These are phyloP conservation scores for Drosophila pseudotakahashii DNA, from an alignment of 2,888 invertebrate genomes.

Conservation along the genomic window DNA sequence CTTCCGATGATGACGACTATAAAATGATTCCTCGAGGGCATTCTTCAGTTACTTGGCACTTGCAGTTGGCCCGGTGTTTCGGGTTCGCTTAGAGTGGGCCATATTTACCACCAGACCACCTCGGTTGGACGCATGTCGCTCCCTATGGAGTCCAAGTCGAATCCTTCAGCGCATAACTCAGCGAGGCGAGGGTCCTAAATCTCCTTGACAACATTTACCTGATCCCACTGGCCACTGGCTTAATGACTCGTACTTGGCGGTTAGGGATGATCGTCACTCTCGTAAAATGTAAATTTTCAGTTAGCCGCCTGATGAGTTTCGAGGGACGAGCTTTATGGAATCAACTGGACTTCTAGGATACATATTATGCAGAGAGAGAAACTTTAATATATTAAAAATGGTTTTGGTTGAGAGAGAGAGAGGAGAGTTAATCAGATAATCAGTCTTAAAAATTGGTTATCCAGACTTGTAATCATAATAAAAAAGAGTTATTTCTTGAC, in stretches of 20 bases:
- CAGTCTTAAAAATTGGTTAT: too few species aligned
- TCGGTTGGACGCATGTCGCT: slow-evolving; percentile 20
- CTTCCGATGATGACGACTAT: slow-evolving; percentile 75
- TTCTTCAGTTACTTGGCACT: slow-evolving; percentile 54
- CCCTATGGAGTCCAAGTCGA: slow-evolving; percentile 8
- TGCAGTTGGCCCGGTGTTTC: slow-evolving; percentile 19
- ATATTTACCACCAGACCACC: slow-evolving; percentile 30
- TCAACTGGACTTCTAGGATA: slow-evolving; percentile 14
- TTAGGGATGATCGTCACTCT: slow-evolving; percentile 60
- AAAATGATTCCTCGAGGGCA: slow-evolving; percentile 76
- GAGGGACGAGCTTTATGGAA: slow-evolving; percentile 32
- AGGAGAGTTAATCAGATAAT: too few species aligned
- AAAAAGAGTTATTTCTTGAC: too few species aligned
- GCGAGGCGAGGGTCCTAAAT: slow-evolving; percentile 49
- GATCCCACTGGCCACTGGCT: slow-evolving; percentile 42
- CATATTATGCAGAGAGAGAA: not conserved
- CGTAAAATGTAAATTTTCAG: slow-evolving; percentile 68
- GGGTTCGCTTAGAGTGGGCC: slow-evolving; percentile 4
- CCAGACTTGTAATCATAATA: too few species aligned
- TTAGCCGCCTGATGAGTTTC: slow-evolving; percentile 46
- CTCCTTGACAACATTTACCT: slow-evolving; percentile 42
- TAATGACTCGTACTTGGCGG: slow-evolving; percentile 60
- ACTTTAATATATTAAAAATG: too few species aligned
- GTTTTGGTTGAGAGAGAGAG: too few species aligned
- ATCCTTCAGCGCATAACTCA: slow-evolving; percentile 40